phyloP scores from a whole-genome alignment of 2,888 invertebrate genomes.

The Ophion ventricosus region DNA sequence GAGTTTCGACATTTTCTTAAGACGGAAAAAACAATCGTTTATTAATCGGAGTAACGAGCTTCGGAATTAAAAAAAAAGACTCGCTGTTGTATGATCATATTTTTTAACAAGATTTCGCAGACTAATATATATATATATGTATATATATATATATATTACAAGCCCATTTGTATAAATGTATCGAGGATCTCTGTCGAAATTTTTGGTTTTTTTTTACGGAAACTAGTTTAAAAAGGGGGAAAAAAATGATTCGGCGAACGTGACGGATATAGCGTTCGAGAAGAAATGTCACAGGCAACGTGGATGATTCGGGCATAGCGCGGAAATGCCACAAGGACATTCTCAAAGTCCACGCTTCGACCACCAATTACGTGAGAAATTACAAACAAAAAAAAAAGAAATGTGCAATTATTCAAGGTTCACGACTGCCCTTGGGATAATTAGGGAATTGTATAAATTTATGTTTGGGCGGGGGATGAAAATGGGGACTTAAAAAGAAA shows the following conservation, averaged over 20 bases:
- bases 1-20: conserved; percentile 33
- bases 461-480: conserved; percentile 3
- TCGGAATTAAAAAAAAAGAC: conserved; percentile 36
- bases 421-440: conserved; percentile 54
- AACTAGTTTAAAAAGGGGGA: conserved; percentile 1
- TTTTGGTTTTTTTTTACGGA: conserved; percentile 19
- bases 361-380: conserved; percentile 14
- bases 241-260: conserved; percentile 17
- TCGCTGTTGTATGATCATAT: conserved; percentile 71
- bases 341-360: conserved; percentile 42
- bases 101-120: conserved; percentile 72
- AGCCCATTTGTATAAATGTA: conserved; percentile 64
- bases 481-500: conserved; percentile 26
- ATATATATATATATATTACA: conserved; percentile 62
- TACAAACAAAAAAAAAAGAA: conserved; percentile 52
- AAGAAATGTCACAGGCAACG: conserved; percentile 70
- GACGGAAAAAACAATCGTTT: background rate
- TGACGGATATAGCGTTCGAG: conserved; percentile 19
- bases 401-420: conserved; percentile 58
- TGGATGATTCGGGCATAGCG: conserved; percentile 72
- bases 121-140: conserved; percentile 68
- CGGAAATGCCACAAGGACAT: conserved; percentile 65
- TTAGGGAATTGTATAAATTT: conserved; percentile 48
- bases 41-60: background rate
- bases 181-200: conserved; percentile 61